Base-by-base conservation (phyloP, 2,797 vertebrate genomes). In the Cephalopachus bancanus region DNA sequence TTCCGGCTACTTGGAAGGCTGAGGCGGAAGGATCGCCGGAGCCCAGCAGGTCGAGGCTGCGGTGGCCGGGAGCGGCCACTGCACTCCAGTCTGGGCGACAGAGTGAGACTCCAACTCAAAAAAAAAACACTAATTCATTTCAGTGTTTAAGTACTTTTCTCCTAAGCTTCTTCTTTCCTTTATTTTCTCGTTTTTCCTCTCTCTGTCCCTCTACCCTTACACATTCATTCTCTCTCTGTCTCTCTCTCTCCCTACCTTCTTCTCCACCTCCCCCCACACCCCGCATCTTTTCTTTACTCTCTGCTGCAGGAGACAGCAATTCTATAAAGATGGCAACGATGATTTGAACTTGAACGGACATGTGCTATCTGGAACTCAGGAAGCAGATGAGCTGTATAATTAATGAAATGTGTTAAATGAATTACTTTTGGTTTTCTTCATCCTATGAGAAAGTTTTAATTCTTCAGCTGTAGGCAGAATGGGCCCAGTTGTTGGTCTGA, bases 381-480 rank as follows among this genome's bases (percentile, higher is more conserved):
- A 75, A 69, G 57, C 51, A 11, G 69, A 88, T 72, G 91, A 90
- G 72, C 49, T 3, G 0, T 84, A 49, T 11, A 75, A 95, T 85
- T 74, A 89, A 59, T 74, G 83, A 94, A 91, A 74, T 89, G 49
- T 74, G 83, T 79, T 65, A 94, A 55, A 75, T 57, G 33, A 92
- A 83, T 94, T 91, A 37, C 83, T 89, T 93, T 89, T 17, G 22
- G 16, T 76, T 91, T 81, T 79, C 67, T 67, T 83, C 11, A 51
- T 96, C 62, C 69, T 62, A 20, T 3, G 24, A 80, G 65, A 74
- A 81, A 83, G 15, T 86, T 28, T 97, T 71, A 81, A 89, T 83
- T 96, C 44, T n/a, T 69, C 62, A 37, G 74, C 57, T 83, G 60
- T 51, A 59, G 20, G 16, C 49, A 83, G 30, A 37, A 4, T 37